Conservation (phyloP, 37 sponge, comb jelly and placozoan genomes). For the Oopsacas minuta region DNA sequence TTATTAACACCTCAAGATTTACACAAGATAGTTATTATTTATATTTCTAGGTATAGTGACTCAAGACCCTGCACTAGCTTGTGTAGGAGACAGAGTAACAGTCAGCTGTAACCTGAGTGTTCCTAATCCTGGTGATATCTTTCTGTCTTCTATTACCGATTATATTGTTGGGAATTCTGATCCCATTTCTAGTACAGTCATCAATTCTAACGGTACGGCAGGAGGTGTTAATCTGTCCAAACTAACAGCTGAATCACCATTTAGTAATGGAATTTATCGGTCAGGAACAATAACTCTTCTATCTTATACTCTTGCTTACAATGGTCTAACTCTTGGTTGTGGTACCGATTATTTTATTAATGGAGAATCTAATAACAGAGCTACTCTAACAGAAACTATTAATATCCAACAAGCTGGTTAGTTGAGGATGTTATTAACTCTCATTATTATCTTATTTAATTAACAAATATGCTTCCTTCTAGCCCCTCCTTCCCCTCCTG, state of each 20-base stretch:
- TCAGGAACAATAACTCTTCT: neutral
- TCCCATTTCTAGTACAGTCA: neutral
- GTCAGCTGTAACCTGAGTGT: neutral
- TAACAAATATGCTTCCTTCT: neutral
- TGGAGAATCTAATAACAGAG: neutral
- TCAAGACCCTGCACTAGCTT: neutral
- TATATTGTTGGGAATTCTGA: conserved; percentile 15
- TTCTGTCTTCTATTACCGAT: neutral
- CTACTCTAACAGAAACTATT: neutral
- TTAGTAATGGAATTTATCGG: neutral
- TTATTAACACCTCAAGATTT: too few relatives aligned
- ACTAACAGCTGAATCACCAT: neutral
- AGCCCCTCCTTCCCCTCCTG: neutral
- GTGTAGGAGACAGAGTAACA: neutral
- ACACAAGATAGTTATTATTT: too few relatives aligned
- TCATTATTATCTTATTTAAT: neutral
- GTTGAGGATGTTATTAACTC: neutral
- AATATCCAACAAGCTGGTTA: neutral
- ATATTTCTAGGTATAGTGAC: neutral
- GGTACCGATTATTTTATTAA: neutral
- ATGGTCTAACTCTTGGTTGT: neutral
- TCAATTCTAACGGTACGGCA: neutral
- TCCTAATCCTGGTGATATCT: neutral
- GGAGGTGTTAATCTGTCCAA: neutral
- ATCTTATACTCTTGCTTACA: neutral